Conservation (phyloP, 2,888 invertebrate genomes). For the Mesodorylaimus sp. region DNA sequence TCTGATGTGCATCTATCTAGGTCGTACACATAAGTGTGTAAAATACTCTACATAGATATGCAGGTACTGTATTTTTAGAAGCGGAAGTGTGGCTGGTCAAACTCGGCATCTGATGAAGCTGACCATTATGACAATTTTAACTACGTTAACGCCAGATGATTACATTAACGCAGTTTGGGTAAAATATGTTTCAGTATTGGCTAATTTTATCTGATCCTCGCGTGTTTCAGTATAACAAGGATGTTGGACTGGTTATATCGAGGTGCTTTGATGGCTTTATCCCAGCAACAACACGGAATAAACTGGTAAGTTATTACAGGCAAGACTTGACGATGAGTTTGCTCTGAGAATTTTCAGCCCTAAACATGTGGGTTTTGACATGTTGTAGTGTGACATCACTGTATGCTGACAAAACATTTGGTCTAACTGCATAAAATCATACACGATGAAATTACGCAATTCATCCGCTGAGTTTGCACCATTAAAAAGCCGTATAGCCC, state of each 20-base stretch:
- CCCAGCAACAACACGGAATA: conserved; percentile 26
- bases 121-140: conserved; percentile 21
- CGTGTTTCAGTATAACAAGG: conserved; percentile 15
- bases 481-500: too few relatives aligned
- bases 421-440: neutral
- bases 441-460: too few relatives aligned
- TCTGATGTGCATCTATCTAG: too few relatives aligned
- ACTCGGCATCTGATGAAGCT: conserved; percentile 24
- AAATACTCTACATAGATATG: neutral
- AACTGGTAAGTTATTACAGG: conserved; percentile 12
- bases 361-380: too few relatives aligned
- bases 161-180: conserved; percentile 22
- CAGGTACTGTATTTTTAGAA: conserved; percentile 5
- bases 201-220: neutral
- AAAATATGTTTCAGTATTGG: neutral
- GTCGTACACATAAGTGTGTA: neutral
- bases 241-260: conserved; percentile 9
- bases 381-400: too few relatives aligned
- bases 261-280: conserved; percentile 19
- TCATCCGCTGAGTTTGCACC: too few relatives aligned
- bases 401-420: neutral
- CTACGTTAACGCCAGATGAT: conserved; percentile 25
- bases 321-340: too few relatives aligned
- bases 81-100: conserved; percentile 17
- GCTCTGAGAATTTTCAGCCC: too few relatives aligned